These are phyloP conservation scores for Hyaena hyaena DNA, from an alignment of 2,113 vertebrate genomes.

Conservation along the genomic window DNA sequence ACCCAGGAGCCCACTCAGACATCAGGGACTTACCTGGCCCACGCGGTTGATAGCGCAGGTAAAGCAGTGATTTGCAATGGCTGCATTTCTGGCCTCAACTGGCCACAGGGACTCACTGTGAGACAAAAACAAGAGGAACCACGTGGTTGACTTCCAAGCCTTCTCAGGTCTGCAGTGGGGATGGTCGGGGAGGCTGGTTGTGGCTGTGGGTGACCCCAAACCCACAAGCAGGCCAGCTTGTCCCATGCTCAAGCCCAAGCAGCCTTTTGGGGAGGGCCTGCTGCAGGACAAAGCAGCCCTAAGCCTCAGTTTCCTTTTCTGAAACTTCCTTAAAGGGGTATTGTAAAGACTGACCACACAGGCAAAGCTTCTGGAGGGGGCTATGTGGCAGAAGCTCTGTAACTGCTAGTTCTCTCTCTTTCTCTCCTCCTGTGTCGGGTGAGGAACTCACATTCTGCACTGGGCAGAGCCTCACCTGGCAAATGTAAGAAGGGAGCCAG, in stretches of 20 bases:
- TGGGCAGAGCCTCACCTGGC: background rate
- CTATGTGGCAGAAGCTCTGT: fast-evolving
- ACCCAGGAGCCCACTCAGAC: too few relatives aligned
- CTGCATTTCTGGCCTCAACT: slow-evolving; percentile 96
- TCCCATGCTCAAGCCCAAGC: background rate
- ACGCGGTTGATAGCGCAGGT: slow-evolving; percentile 98
- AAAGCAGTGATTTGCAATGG: slow-evolving; percentile 97
- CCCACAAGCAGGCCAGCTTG: background rate
- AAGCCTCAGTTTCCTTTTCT: background rate
- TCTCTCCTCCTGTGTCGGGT: background rate
- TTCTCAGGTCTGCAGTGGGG: background rate
- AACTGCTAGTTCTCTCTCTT: background rate
- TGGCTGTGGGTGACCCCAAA: background rate
- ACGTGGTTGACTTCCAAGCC: background rate
- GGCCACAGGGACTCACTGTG: slow-evolving; percentile 96
- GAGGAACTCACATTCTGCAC: background rate
- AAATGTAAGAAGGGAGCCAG: background rate
- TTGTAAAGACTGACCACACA: background rate
- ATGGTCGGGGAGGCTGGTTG: too few relatives aligned
- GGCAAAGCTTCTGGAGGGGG: background rate
- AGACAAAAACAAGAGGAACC: slow-evolving; percentile 1
- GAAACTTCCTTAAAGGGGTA: background rate
- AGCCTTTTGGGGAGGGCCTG: too few relatives aligned
- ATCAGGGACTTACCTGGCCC: slow-evolving; percentile 89
- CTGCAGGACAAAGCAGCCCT: too few relatives aligned